These are phyloP conservation scores for Sapajus apella DNA, from an alignment of 2,113 vertebrate species.

Conservation along the genomic window DNA sequence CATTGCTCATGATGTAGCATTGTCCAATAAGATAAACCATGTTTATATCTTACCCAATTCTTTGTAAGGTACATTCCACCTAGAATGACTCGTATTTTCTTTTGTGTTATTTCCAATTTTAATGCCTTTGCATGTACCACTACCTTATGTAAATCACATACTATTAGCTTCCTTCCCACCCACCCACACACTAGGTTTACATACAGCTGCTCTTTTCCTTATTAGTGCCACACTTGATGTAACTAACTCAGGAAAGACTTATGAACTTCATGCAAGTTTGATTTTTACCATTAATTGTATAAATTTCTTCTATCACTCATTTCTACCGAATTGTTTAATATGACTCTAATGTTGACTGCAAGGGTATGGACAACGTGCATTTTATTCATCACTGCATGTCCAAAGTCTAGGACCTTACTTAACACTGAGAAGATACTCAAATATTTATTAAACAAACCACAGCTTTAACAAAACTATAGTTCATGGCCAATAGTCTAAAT, in stretches of 20 bases:
- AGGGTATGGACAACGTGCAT: background rate
- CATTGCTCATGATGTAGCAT: background rate
- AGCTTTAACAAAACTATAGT: background rate
- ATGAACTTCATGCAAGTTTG: background rate
- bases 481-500: background rate
- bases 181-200: background rate
- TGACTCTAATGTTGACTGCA: background rate
- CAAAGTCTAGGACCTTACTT: background rate
- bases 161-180: background rate
- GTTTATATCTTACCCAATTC: background rate
- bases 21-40: background rate
- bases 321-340: background rate
- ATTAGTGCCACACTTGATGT: background rate
- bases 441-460: background rate
- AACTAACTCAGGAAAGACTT: background rate
- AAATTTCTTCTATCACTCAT: background rate
- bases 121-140: background rate
- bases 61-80: background rate
- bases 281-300: background rate
- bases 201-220: background rate
- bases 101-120: background rate
- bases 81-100: background rate
- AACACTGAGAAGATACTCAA: background rate
- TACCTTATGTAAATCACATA: background rate
- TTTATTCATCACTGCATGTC: background rate